Evolutionary conservation across 2,797 vertebrate species (phyloP).

Genomic region (Typhlichthys eigenmanni): DNA sequence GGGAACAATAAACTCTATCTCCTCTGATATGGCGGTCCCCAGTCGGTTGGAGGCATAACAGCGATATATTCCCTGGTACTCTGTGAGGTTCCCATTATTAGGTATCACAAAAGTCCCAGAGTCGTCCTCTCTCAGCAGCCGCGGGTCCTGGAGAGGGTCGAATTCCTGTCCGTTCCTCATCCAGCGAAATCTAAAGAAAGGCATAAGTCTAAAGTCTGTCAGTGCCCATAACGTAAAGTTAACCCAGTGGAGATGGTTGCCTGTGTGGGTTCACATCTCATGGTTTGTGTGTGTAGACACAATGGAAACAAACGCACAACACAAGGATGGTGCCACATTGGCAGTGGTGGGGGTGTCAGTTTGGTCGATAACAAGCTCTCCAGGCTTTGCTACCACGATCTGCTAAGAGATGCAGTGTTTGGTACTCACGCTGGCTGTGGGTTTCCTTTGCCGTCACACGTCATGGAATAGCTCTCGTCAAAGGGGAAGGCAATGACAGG

Average conservation of each 20-base stretch:
- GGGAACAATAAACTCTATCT: slow-evolving; percentile 92
- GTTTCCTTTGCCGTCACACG: slow-evolving; percentile 93
- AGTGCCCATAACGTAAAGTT: slow-evolving; percentile 37
- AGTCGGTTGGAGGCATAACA: slow-evolving; percentile 89
- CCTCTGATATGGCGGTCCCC: slow-evolving; percentile 90
- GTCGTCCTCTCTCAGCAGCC: slow-evolving; percentile 78
- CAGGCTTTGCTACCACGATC: slow-evolving; percentile 10
- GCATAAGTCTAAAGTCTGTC: slow-evolving; percentile 12
- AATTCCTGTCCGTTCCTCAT: slow-evolving; percentile 89
- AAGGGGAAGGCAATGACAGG: slow-evolving; percentile 90
- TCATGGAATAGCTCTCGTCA: slow-evolving; percentile 89
- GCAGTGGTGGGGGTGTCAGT: slow-evolving; percentile 7
- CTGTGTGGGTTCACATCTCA: neutral
- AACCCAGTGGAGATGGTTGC: slow-evolving; percentile 2
- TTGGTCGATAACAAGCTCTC: slow-evolving; percentile 34
- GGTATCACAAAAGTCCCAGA: slow-evolving; percentile 92
- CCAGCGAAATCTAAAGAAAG: slow-evolving; percentile 87
- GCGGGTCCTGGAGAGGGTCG: slow-evolving; percentile 82
- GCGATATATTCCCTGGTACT: slow-evolving; percentile 91
- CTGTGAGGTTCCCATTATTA: slow-evolving; percentile 87
- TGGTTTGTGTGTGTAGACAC: neutral
- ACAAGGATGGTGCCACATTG: slow-evolving; percentile 21
- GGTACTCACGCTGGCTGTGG: slow-evolving; percentile 87
- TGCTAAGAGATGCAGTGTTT: slow-evolving; percentile 6
- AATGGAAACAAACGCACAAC: slow-evolving; percentile 24